Conservation (phyloP, 2,113 vertebrate genomes). For the Nanorana parkeri region DNA sequence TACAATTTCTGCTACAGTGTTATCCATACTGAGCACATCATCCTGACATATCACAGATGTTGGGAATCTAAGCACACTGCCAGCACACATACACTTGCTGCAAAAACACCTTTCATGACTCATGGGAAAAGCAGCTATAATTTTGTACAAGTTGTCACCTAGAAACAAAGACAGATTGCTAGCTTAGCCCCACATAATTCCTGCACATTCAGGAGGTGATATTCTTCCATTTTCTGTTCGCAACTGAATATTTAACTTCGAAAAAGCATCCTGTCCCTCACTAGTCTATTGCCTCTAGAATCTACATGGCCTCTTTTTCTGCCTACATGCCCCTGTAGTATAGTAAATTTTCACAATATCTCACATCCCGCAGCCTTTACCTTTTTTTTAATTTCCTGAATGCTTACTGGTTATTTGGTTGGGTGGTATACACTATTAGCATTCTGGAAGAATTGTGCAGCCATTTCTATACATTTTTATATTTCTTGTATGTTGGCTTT, state of each 20-base stretch:
- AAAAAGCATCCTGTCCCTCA: background rate
- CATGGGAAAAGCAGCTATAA: conserved; percentile 54
- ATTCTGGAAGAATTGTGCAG: too few species aligned
- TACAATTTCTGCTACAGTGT: conserved; percentile 35
- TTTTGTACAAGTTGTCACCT: conserved; percentile 44
- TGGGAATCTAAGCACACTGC: conserved; percentile 56
- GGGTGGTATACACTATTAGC: too few species aligned
- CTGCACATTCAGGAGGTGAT: conserved; percentile 20
- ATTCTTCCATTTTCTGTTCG: background rate
- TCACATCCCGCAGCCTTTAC: too few species aligned
- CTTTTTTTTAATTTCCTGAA: too few species aligned
- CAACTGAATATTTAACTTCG: background rate
- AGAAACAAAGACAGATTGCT: conserved; percentile 34
- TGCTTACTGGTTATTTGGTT: too few species aligned
- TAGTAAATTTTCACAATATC: too few species aligned
- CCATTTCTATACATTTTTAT: too few species aligned
- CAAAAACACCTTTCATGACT: conserved; percentile 54
- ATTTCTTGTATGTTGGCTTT: too few species aligned
- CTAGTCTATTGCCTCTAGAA: too few species aligned
- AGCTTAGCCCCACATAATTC: conserved; percentile 15
- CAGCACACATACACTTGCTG: conserved; percentile 23
- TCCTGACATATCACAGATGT: conserved; percentile 58
- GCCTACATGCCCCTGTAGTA: too few species aligned
- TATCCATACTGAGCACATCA: background rate
- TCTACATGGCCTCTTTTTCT: too few species aligned